phyloP scores from a whole-genome alignment of 2,888 invertebrate species.

The Patella depressa region DNA sequence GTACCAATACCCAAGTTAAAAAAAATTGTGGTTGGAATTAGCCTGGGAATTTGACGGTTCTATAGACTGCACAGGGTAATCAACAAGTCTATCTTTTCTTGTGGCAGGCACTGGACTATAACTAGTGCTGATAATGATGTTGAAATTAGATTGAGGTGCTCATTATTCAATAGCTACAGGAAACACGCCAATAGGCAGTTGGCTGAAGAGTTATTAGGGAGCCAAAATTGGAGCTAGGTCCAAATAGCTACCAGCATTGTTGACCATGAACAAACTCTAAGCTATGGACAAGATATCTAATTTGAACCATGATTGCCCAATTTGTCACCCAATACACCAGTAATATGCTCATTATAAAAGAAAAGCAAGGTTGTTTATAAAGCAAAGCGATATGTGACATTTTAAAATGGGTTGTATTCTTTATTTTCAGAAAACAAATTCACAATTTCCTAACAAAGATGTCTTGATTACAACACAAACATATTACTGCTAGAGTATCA shows the following conservation, averaged over 20 bases:
- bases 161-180: constrained; percentile 4
- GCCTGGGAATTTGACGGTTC: background rate
- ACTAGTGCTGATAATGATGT: constrained; percentile 6
- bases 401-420: background rate
- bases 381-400: background rate
- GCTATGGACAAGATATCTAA: constrained; percentile 1
- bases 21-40: background rate
- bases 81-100: constrained; percentile 4
- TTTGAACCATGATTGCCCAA: constrained; percentile 7
- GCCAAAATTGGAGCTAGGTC: constrained; percentile 5
- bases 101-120: constrained; percentile 11
- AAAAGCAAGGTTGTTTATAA: background rate
- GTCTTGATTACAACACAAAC: no score
- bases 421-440: background rate
- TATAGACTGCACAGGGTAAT: background rate
- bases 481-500: no score
- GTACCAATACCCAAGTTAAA: background rate
- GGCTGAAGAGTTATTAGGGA: constrained; percentile 10
- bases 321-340: background rate
- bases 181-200: background rate
- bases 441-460: no score
- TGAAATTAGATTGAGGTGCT: constrained; percentile 7
- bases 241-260: constrained; percentile 1
- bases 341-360: constrained; percentile 7
- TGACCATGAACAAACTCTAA: constrained; percentile 2